Base-by-base conservation (phyloP, 2,797 vertebrate genomes). In the Centroberyx gerrardi region DNA sequence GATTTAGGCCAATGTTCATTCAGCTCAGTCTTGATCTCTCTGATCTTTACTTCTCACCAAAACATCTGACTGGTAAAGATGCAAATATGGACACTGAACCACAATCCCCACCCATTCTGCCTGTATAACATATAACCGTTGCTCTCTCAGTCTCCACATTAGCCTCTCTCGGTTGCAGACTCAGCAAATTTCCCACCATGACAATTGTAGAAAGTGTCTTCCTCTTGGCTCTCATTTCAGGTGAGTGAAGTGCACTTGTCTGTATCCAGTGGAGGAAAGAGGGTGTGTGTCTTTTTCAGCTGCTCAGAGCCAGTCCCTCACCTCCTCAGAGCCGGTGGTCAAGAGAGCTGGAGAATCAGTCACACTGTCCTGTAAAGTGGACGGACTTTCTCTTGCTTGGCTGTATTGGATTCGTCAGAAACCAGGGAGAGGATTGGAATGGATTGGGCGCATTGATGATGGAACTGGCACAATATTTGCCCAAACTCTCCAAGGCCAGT, bases 371-470 rank as follows among this genome's bases (percentile, higher is more conserved):
- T 90, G 78, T 71, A 63, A 75, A 68, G 82, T 80, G 31, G 59
- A 84, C 29, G 87, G 84, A 65, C 17, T 82, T 13, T 0, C 76
- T 29, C 55, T 82, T 2, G 15, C 52, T 58, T 76, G 59, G 53
- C 63, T 81, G 38, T 74, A 85, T 72, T 90, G 86, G 89, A 87
- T 90, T 44, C 74, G 69, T 62, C 84, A 88, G 76, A 74, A 68
- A 70, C 62, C 81, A 42, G 62, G 61, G 17, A 72, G 65, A 65
- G 63, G 15, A 42, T 46, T 76, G 40, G 78, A 81, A 54, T 84
- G 72, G 72, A 84, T 84, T 2, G 59, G 75, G 51, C 42, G 33
- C 33, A 33, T 33, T 33, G 4, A 33, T 33, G 33, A 4, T 33
- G 33, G 33, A 33, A 33, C 33, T 33, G 33, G 33, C 1, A 33